Percentiles rank a stretch among this genome's conserved stretches.
phyloP scores from a whole-genome alignment of 2,888 invertebrate genomes.

The Margaritifera margaritifera region DNA sequence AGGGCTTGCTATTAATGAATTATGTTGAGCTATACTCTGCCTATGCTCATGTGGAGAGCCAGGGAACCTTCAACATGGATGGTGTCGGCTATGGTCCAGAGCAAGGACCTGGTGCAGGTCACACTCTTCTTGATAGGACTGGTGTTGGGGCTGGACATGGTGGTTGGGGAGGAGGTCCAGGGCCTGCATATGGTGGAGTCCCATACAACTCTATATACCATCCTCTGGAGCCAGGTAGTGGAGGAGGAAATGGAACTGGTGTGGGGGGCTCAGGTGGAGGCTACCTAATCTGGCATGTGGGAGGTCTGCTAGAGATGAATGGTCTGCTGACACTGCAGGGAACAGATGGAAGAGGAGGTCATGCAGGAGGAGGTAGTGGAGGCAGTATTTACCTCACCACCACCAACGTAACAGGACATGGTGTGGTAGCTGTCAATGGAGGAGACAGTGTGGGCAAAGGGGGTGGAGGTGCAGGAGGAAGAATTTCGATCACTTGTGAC shows the following conservation, averaged over 20 bases:
- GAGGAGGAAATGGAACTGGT: slow-evolving; percentile 50
- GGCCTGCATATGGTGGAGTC: slow-evolving; percentile 41
- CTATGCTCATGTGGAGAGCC: slow-evolving; percentile 53
- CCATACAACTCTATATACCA: slow-evolving; percentile 53
- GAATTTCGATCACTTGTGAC: slow-evolving; percentile 54
- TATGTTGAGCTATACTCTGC: slow-evolving; percentile 41
- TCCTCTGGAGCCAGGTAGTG: slow-evolving; percentile 50
- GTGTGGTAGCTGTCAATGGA: slow-evolving; percentile 52
- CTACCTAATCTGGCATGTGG: slow-evolving; percentile 48
- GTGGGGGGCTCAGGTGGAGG: slow-evolving; percentile 59
- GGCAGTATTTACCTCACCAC: slow-evolving; percentile 51
- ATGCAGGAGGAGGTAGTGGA: slow-evolving; percentile 60
- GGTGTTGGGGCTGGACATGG: slow-evolving; percentile 57
- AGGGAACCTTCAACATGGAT: slow-evolving; percentile 52
- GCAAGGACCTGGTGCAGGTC: slow-evolving; percentile 45
- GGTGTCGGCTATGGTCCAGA: slow-evolving; percentile 47
- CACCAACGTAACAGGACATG: slow-evolving; percentile 60
- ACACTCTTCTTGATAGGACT: slow-evolving; percentile 27
- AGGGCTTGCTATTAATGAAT: slow-evolving; percentile 52
- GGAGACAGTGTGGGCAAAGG: slow-evolving; percentile 50
- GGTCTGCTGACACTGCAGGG: slow-evolving; percentile 52
- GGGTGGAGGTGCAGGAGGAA: slow-evolving; percentile 58
- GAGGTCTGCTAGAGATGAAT: slow-evolving; percentile 52
- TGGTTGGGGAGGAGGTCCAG: slow-evolving; percentile 53
- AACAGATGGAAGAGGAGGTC: slow-evolving; percentile 31